Evolutionary conservation across 2,888 invertebrate species (phyloP), one percentile per base, ranked within the genome.

Genomic region (Odontothrips loti): DNA sequence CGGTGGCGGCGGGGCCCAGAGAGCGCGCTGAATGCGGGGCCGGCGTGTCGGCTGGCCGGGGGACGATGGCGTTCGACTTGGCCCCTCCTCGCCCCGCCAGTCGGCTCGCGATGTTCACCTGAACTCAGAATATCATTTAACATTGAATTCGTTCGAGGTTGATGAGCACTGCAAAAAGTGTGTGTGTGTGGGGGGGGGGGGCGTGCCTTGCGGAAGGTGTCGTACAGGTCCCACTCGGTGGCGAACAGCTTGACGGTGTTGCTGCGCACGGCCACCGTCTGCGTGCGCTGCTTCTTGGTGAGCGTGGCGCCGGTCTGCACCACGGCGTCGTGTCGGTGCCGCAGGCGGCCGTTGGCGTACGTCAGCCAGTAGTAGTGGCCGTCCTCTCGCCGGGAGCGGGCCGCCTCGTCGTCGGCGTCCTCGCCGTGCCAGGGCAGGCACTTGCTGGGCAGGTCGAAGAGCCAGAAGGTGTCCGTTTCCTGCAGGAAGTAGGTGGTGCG

Each of bases 211-310:
- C 68, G 68, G 68, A 75, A 75, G 27, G 68, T 75, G 68, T 75
- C 68, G 68, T 75, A 75, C 1, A 75, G 68, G 68, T 75, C 68
- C 68, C 68, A 75, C 68, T 75, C 68, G 68, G 68, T 75, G 68
- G 68, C 68, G 68, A 75, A 75, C 68, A 75, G 27, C 68, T 75
- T 23, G 23, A 75, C 68, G 23, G 23, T 27, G 68, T 27, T 75
- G 68, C 68, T 75, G 27, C 12, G 10, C 68, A 75, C 68, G 27
- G 68, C 68, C 68, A 75, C 12, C 11, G 68, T 75, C 68, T 75
- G 68, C 9, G 68, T 75, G 68, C 68, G 68, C 68, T 75, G 68
- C 27, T 27, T 75, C 68, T 75, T 75, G 68, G 68, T 75, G 11
- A 75, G 68, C 68, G 68, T 75, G 68, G 9, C 27, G 8, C 27